Conservation (phyloP, 1,140 invertebrate genomes). For the Drosophila equinoxialis region DNA sequence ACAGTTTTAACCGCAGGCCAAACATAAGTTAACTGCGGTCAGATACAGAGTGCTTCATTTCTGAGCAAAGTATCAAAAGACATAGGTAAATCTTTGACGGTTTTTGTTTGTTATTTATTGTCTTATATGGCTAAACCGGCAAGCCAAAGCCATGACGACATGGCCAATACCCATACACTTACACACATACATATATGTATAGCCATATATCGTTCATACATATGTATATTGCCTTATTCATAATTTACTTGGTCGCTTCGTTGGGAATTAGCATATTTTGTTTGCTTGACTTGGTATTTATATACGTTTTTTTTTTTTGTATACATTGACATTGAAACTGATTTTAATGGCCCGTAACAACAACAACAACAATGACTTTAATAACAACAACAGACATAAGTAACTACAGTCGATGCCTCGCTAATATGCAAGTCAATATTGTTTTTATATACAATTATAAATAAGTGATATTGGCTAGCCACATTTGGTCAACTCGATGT, state of each 20-base stretch:
- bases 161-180: slow-evolving; percentile 31
- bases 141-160: slow-evolving; percentile 67
- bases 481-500: slow-evolving; percentile 47
- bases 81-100: slow-evolving; percentile 26
- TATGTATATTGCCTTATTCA: slow-evolving; percentile 41
- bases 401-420: slow-evolving; percentile 17
- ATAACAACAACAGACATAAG: slow-evolving; percentile 42
- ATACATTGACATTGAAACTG: slow-evolving; percentile 70
- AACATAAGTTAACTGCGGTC: slow-evolving; percentile 52
- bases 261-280: slow-evolving; percentile 73
- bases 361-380: slow-evolving; percentile 40
- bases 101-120: slow-evolving; percentile 30
- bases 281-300: slow-evolving; percentile 44
- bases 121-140: slow-evolving; percentile 41
- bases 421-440: slow-evolving; percentile 71
- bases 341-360: slow-evolving; percentile 75
- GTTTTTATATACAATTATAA: slow-evolving; percentile 41
- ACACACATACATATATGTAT: not conserved
- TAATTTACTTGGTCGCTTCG: slow-evolving; percentile 38
- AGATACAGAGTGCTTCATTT: slow-evolving; percentile 43
- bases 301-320: slow-evolving; percentile 29
- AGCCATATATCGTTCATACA: slow-evolving; percentile 12
- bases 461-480: slow-evolving; percentile 40
- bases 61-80: slow-evolving; percentile 38
- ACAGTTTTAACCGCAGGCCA: slow-evolving; percentile 37